Base-by-base conservation (phyloP, 2,888 invertebrate genomes). In the Lissonota sp. region DNA sequence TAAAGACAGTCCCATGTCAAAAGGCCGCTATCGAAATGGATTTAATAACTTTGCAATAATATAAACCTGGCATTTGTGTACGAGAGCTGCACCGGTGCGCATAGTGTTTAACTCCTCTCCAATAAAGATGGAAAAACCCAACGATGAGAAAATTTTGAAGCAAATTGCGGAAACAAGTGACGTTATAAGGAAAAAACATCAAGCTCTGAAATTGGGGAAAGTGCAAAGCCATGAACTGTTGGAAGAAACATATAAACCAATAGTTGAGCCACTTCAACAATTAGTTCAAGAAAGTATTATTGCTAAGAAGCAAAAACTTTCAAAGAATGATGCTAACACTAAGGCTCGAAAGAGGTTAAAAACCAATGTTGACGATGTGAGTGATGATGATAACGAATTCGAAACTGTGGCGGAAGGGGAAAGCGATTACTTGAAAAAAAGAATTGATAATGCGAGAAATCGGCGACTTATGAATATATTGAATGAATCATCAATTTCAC, bases 21-120 rank as follows among this genome's bases (percentile, higher is more conserved):
- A 83, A 6, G 90, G 90, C 5, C 76, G 91, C 37, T 91, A 90
- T 82, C 77, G 90, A 37, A 86, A 86, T 82, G 87, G 87, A 8
- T 88, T 90, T 73, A 87, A 90, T 63, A 64, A 55, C 14, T 86
- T 86, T 67, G 66, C 62, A 39, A 6, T 39, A 8, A 16, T 67
- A 6, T 63, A n/a, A 72, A 62, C 7, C 5, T 6, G 3, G 4
- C 67, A 66, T 5, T 37, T 51, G 67, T 5, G 10, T 7, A 14
- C 12, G 10, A 7, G 7, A 10, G 44, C n/a, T 40, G 46, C 8
- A 46, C 46, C 46, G 46, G 5, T 46, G n/a, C 8, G 7, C 7
- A n/a, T 46, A 7, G n/a, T 4, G n/a, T 4, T 46, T 0, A 7
- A 46, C 0, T 10, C 7, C 10, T 5, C 46, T 5, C 10, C 5